A percentile compares a stretch with the other conserved stretches of the same genome.
Evolutionary conservation across 1,140 invertebrate genomes (phyloP).

Genomic region (Drosophila mauritiana): DNA sequence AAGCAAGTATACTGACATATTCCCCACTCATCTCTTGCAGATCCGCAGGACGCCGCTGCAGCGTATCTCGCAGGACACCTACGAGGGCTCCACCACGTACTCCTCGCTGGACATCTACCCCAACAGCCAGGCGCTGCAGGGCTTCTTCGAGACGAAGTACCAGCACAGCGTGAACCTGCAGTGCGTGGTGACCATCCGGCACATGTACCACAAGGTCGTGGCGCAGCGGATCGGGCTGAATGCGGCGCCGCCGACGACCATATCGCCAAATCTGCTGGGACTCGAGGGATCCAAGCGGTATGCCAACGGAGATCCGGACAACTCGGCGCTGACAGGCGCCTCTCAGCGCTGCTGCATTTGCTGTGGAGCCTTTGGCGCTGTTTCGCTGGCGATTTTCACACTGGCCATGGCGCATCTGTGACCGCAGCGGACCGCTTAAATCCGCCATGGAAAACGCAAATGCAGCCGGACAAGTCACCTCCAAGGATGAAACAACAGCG

Average conservation of each 20-base stretch:
- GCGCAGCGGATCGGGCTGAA: constrained; percentile 72
- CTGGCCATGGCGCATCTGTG: constrained; percentile 64
- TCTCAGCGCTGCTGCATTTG: constrained; percentile 65
- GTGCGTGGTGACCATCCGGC: constrained; percentile 81
- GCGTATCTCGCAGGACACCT: constrained; percentile 76
- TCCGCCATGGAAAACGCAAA: constrained; percentile 19
- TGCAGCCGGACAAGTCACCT: constrained; percentile 25
- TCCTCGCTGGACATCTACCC: constrained; percentile 79
- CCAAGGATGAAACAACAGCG: constrained; percentile 3
- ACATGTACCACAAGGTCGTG: constrained; percentile 82
- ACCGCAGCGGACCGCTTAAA: constrained; percentile 53
- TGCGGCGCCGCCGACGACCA: constrained; percentile 74
- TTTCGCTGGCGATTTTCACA: constrained; percentile 59
- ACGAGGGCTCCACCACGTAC: constrained; percentile 76
- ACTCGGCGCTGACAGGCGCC: constrained; percentile 79
- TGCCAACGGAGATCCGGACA: constrained; percentile 83
- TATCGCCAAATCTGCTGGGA: constrained; percentile 81
- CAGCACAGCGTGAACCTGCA: constrained; percentile 73
- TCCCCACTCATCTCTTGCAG: constrained; percentile 24
- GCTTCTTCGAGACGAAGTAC: constrained; percentile 82
- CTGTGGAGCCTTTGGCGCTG: constrained; percentile 52
- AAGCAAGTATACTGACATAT: not conserved
- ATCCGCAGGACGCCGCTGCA: constrained; percentile 79
- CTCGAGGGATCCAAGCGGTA: constrained; percentile 81
- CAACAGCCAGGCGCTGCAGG: constrained; percentile 80